These are phyloP conservation scores for Asarcornis scutulata DNA, from an alignment of 2,113 vertebrate genomes.

Conservation along the genomic window DNA sequence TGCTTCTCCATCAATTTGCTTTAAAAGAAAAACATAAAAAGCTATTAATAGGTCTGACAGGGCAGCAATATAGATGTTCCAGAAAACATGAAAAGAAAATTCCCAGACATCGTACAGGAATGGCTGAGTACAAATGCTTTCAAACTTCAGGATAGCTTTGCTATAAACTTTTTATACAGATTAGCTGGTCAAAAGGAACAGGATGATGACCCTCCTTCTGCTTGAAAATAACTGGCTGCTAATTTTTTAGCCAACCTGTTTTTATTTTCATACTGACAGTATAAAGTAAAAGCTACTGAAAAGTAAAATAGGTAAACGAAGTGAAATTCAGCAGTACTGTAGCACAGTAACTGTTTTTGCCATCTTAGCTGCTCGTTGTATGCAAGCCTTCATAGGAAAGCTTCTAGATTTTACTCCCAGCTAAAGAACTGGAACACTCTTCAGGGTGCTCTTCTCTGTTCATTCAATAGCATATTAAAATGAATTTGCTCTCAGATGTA, in stretches of 20 bases:
- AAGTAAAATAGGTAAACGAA: not conserved
- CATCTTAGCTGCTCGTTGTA: not conserved
- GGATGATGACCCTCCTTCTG: not conserved
- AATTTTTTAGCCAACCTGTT: not conserved
- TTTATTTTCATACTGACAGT: not conserved
- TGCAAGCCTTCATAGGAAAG: not conserved
- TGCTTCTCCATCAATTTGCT: constrained; percentile 91
- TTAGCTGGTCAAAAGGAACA: not conserved
- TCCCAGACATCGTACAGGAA: not conserved
- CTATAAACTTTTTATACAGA: not conserved
- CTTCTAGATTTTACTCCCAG: not conserved
- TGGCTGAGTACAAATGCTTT: not conserved
- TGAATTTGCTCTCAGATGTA: not conserved
- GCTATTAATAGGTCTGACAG: not conserved
- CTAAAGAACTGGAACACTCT: not conserved
- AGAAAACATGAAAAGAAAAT: not conserved
- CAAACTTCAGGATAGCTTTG: not conserved
- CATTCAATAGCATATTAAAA: not conserved
- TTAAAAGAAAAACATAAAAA: constrained; percentile 52
- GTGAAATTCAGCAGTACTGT: not conserved
- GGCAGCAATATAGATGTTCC: not conserved
- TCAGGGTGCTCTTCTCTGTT: not conserved
- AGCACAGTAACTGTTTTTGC: not conserved
- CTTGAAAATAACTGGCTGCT: not conserved
- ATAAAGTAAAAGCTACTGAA: not conserved